Percentiles rank a stretch among this genome's conserved stretches.
Conservation (phyloP, 2,113 vertebrate species). For the Empidonax alnorum region DNA sequence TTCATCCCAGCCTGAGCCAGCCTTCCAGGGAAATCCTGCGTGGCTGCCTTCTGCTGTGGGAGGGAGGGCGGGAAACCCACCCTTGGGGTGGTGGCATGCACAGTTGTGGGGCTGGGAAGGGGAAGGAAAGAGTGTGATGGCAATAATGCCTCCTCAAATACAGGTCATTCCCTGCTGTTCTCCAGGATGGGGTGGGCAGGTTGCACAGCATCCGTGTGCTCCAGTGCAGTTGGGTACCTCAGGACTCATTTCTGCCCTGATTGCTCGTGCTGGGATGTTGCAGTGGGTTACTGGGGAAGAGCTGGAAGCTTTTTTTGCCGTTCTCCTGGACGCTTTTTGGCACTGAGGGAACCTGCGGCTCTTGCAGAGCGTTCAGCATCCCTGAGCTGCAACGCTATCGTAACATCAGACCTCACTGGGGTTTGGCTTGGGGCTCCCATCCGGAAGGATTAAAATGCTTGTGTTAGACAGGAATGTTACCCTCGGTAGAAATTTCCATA, state of each 20-base stretch:
- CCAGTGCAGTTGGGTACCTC: not conserved
- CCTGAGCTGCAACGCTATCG: not conserved
- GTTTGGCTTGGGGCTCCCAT: constrained; percentile 46
- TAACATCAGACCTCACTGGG: constrained; percentile 34
- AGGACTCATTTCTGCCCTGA: not conserved
- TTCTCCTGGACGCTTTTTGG: not conserved
- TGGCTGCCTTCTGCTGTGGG: not conserved
- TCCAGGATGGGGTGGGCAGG: not conserved
- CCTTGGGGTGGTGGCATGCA: rapidly evolving
- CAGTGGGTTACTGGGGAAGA: not conserved
- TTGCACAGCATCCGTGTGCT: not conserved
- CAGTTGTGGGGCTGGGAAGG: not conserved
- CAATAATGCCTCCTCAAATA: not conserved
- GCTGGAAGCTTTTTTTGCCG: constrained; percentile 5
- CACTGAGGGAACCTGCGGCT: constrained; percentile 13
- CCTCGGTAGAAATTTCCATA: constrained; percentile 11
- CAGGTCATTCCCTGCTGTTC: not conserved
- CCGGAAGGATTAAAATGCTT: constrained; percentile 52
- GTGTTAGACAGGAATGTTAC: constrained; percentile 47
- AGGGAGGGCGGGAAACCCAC: not conserved
- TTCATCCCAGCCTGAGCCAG: not conserved
- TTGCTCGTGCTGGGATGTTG: not conserved
- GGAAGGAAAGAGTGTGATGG: not conserved
- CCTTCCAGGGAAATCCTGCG: not conserved
- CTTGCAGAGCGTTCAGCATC: constrained; percentile 16